These are phyloP conservation scores for Harpagoxenus sublaevis DNA, from an alignment of 2,888 invertebrate species.

Conservation along the genomic window DNA sequence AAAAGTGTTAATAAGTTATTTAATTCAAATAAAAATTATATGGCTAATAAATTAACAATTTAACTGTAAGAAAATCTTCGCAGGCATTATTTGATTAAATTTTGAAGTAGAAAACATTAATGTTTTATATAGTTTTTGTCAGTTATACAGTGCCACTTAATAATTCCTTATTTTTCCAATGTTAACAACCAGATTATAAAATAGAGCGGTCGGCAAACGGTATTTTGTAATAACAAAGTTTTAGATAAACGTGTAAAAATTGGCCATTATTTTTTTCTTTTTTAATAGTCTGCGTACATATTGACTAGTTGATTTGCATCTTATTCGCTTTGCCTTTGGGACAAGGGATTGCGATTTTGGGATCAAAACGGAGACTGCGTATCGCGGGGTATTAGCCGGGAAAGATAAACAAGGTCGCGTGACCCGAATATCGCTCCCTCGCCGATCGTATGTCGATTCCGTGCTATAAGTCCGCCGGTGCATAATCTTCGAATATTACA, in stretches of 20 bases:
- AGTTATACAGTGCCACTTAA: background rate
- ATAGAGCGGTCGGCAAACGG: background rate
- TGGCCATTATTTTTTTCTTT: background rate
- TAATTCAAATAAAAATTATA: background rate
- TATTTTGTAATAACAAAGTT: background rate
- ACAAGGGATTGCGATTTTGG: constrained; percentile 39
- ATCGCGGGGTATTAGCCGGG: constrained; percentile 71
- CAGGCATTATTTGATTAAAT: background rate
- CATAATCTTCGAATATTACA: constrained; percentile 50
- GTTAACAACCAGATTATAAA: background rate
- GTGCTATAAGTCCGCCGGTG: constrained; percentile 55
- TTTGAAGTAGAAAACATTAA: background rate
- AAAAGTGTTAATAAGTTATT: background rate
- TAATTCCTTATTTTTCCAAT: background rate
- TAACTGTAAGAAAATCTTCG: no score
- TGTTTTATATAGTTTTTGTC: background rate
- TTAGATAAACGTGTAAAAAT: background rate
- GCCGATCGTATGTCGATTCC: constrained; percentile 65
- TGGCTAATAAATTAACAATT: background rate
- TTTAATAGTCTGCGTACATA: background rate
- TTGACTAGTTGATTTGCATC: constrained; percentile 21
- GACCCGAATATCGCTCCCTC: constrained; percentile 67
- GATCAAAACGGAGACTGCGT: constrained; percentile 15
- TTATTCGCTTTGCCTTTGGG: constrained; percentile 20
- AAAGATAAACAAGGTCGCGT: constrained; percentile 80